Evolutionary conservation across 2,888 invertebrate genomes (phyloP).

Genomic region (Megaustenia siamemsis): DNA sequence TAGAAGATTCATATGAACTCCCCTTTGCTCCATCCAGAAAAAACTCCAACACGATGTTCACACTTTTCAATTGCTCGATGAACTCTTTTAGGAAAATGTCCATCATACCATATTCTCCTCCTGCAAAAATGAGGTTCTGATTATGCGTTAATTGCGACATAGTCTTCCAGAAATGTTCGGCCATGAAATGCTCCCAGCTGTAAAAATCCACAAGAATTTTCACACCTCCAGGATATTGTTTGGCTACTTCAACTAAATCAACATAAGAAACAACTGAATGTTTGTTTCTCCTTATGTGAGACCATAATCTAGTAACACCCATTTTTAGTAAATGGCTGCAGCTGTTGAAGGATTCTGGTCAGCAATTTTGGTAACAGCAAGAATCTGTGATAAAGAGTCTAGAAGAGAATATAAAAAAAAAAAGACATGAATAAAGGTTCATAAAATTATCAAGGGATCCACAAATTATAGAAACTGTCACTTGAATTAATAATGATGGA

Average conservation of each 20-base stretch:
- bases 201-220: conserved; percentile 77
- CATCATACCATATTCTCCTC: conserved; percentile 74
- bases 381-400: no score
- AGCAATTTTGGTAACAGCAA: not conserved
- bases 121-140: conserved; percentile 69
- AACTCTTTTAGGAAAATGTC: conserved; percentile 70
- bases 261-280: conserved; percentile 45
- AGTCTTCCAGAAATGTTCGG: conserved; percentile 68
- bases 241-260: conserved; percentile 73
- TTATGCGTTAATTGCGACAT: conserved; percentile 64
- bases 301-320: conserved; percentile 42
- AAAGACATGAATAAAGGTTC: no score
- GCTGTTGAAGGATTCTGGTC: no score
- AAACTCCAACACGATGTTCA: conserved; percentile 74
- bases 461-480: no score
- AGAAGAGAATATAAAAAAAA: no score
- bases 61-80: conserved; percentile 67
- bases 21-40: conserved; percentile 76
- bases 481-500: no score
- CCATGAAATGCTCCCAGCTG: conserved; percentile 71
- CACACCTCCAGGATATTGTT: conserved; percentile 64
- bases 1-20: conserved; percentile 63
- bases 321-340: no score
- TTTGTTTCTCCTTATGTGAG: conserved; percentile 7
- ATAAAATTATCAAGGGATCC: no score